These are phyloP conservation scores for Philotrypesis tridentata DNA, from an alignment of 1,140 invertebrate genomes.

Conservation along the genomic window DNA sequence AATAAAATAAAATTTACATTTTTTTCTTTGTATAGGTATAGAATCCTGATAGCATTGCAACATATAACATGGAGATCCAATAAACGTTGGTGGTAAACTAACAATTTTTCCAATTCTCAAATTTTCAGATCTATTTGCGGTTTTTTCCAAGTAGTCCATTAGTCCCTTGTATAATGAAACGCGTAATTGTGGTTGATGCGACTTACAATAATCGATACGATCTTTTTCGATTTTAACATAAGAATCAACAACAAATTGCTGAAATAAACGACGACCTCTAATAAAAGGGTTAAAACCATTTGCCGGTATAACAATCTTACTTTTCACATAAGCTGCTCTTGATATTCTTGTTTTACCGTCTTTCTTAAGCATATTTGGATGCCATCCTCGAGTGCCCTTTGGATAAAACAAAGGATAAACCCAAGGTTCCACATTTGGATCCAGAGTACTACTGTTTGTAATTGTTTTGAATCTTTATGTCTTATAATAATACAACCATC, in stretches of 20 bases:
- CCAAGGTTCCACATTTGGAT: slow-evolving; percentile 15
- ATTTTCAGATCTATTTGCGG: not conserved
- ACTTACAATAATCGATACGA: too few species aligned
- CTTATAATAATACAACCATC: slow-evolving; percentile 43
- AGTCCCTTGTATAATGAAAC: slow-evolving; percentile 12
- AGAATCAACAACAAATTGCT: slow-evolving; percentile 27
- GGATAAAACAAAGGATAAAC: slow-evolving; percentile 40
- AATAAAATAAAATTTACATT: too few species aligned
- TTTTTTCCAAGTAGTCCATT: not conserved
- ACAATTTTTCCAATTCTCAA: not conserved
- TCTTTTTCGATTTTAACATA: too few species aligned
- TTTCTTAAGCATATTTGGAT: slow-evolving; percentile 33
- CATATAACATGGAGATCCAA: too few species aligned
- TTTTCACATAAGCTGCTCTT: slow-evolving; percentile 28
- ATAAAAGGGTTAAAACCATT: slow-evolving; percentile 19
- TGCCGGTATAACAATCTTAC: not conserved
- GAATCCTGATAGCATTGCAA: too few species aligned
- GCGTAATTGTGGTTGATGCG: too few species aligned
- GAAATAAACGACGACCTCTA: slow-evolving; percentile 1
- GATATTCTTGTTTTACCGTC: slow-evolving; percentile 32
- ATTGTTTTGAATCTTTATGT: slow-evolving; percentile 33
- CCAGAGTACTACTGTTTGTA: slow-evolving; percentile 31
- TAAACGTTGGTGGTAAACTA: too few species aligned
- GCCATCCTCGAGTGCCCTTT: slow-evolving; percentile 38
- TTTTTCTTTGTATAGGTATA: too few species aligned